These are phyloP conservation scores for Heliconius hermathena DNA, from an alignment of 1,140 invertebrate genomes.

Conservation along the genomic window DNA sequence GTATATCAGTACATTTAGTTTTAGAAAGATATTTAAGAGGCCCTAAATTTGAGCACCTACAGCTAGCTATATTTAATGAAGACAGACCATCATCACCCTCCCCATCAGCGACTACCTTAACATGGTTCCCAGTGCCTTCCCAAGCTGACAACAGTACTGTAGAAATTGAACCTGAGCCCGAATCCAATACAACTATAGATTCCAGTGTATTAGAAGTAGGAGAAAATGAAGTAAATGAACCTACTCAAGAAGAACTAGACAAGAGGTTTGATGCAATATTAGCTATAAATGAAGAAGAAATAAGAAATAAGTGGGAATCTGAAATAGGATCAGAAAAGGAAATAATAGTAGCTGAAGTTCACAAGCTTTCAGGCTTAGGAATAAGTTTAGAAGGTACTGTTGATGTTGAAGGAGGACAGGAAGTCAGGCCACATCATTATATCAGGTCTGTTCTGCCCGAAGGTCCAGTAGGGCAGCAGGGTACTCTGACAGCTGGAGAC, in stretches of 20 bases:
- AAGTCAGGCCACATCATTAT: slow-evolving; percentile 93
- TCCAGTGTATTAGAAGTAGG: slow-evolving; percentile 81
- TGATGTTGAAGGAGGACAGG: slow-evolving; percentile 91
- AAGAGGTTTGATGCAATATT: slow-evolving; percentile 83
- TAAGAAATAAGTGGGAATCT: slow-evolving; percentile 87
- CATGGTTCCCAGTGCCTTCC: slow-evolving; percentile 86
- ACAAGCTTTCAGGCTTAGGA: slow-evolving; percentile 93
- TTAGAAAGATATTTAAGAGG: slow-evolving; percentile 93
- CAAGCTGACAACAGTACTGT: slow-evolving; percentile 82
- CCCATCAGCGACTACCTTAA: slow-evolving; percentile 88
- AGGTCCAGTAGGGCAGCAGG: slow-evolving; percentile 93
- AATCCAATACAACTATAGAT: slow-evolving; percentile 85
- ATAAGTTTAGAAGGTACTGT: slow-evolving; percentile 97
- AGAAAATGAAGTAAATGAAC: slow-evolving; percentile 77
- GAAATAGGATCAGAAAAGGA: slow-evolving; percentile 87
- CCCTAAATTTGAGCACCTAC: slow-evolving; percentile 94
- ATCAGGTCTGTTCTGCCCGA: slow-evolving; percentile 93
- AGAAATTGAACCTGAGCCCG: slow-evolving; percentile 85
- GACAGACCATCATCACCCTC: slow-evolving; percentile 85
- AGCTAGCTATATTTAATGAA: slow-evolving; percentile 90
- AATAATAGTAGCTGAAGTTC: slow-evolving; percentile 90
- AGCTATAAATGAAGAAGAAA: slow-evolving; percentile 78
- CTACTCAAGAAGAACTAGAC: slow-evolving; percentile 81
- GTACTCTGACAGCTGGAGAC: slow-evolving; percentile 91
- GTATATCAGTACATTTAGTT: slow-evolving; percentile 89